A percentile compares a stretch with the other conserved stretches of the same genome.
These are phyloP conservation scores for Lipophrys pholis DNA, from an alignment of 2,113 vertebrate species.

Conservation along the genomic window DNA sequence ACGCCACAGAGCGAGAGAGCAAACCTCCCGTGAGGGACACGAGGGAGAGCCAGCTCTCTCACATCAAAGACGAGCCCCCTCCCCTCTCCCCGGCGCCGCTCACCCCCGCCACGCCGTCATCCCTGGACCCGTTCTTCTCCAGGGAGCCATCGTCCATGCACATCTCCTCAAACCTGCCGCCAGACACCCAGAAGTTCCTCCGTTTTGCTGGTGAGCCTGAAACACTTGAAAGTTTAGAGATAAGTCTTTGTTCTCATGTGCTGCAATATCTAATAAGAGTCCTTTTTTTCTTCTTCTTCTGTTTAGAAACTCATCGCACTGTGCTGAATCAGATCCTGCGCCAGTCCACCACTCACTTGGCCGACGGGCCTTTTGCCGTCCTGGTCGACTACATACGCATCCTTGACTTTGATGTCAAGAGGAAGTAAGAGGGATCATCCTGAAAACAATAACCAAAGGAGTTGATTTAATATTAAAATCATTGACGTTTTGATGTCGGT, in stretches of 20 bases:
- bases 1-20: slow-evolving; percentile 95
- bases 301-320: slow-evolving; percentile 92
- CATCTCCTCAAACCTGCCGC: slow-evolving; percentile 94
- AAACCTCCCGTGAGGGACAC: slow-evolving; percentile 94
- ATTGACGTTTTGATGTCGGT: slow-evolving; percentile 1
- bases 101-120: slow-evolving; percentile 93
- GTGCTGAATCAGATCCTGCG: slow-evolving; percentile 96
- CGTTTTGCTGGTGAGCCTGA: slow-evolving; percentile 88
- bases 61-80: slow-evolving; percentile 94
- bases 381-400: slow-evolving; percentile 97
- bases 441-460: too few relatives aligned
- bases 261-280: slow-evolving; percentile 2
- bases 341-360: slow-evolving; percentile 94
- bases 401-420: slow-evolving; percentile 95
- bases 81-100: slow-evolving; percentile 92
- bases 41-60: slow-evolving; percentile 92
- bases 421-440: slow-evolving; percentile 85
- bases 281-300: background rate
- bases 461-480: background rate
- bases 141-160: slow-evolving; percentile 94
- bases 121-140: slow-evolving; percentile 94
- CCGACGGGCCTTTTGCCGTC: slow-evolving; percentile 94
- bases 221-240: background rate
- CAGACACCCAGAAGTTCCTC: slow-evolving; percentile 95
- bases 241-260: slow-evolving; percentile 1